Evolutionary conservation across 2,888 invertebrate species (phyloP).

Genomic region (Baccha elongata): DNA sequence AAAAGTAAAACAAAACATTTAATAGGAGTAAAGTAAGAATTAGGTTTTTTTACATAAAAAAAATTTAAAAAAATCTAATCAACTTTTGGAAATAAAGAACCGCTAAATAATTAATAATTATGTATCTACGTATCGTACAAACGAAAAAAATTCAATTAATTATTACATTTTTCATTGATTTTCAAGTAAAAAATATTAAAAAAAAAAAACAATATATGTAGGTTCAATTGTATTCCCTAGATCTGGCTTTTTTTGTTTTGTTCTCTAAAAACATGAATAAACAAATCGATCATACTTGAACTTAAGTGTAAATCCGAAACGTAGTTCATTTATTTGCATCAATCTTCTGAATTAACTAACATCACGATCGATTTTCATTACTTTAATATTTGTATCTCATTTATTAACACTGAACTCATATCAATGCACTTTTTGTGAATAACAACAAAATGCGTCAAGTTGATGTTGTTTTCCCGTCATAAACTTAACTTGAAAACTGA

Average conservation of each 20-base stretch:
- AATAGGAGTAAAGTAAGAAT: too few relatives aligned
- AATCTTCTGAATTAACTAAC: background rate
- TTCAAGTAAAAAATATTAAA: too few relatives aligned
- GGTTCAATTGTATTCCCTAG: too few relatives aligned
- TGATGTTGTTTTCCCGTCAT: background rate
- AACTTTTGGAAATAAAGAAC: too few relatives aligned
- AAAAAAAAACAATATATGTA: too few relatives aligned
- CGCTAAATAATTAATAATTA: too few relatives aligned
- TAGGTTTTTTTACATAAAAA: too few relatives aligned
- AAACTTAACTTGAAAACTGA: background rate
- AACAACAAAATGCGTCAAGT: background rate
- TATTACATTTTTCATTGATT: too few relatives aligned
- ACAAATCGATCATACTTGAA: conserved; percentile 4
- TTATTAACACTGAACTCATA: background rate
- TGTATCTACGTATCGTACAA: too few relatives aligned
- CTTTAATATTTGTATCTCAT: background rate
- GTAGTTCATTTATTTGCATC: background rate
- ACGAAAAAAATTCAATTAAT: too few relatives aligned
- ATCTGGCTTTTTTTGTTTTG: background rate
- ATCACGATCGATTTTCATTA: background rate
- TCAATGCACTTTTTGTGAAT: background rate
- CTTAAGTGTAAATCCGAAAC: background rate
- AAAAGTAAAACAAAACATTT: too few relatives aligned
- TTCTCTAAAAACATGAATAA: background rate
- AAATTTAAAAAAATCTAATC: too few relatives aligned